Evolutionary conservation across 2,113 vertebrate species (phyloP), one percentile per base, ranked within the genome.

Genomic region (Conger conger): DNA sequence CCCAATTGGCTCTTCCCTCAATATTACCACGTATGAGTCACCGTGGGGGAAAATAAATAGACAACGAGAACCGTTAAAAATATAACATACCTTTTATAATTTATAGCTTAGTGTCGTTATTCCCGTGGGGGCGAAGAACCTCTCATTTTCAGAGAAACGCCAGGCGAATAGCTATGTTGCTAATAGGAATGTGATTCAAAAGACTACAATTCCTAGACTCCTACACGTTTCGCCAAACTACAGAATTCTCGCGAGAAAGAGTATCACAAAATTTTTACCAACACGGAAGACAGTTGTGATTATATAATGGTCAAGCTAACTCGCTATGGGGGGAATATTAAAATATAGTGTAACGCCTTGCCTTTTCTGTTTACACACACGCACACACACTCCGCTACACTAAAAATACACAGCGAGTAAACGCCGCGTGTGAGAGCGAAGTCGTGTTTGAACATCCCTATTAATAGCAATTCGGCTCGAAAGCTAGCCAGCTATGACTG

Each of bases 201-300:
- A 83, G 82, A 84, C 83, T 63, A 79, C 83, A 42, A 17, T n/a
- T 80, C 83, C 83, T 53, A 84, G 30, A 84, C 35, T 63, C 35
- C 76, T 27, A 11, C 57, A 63, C 9, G 20, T 30, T 73, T 30
- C 9, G 13, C 27, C n/a, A 73, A 13, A 33, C 8, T 30, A 73
- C 68, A 30, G 42, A 50, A 79, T 54, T 78, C 6, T 84, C 83
- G 83, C 83, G 83, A 84, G 83, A 84, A 17, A 40, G 35, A 42
- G 30, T 63, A 8, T 79, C 77, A 42, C 45, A 35, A 80, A 30
- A 37, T 33, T 60, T n/a, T 40, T 79, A 63, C 76, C 57, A 79
- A 84, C 53, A 63, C 83, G 83, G 83, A 84, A 84, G 76, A 33
- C 45, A 53, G 83, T 60, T 11, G 53, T 57, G 83, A 50, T 84